Percentiles rank a stretch among this genome's conserved stretches.
These are phyloP conservation scores for Strigamia crassipes DNA, from an alignment of 2,888 invertebrate species.

Conservation along the genomic window DNA sequence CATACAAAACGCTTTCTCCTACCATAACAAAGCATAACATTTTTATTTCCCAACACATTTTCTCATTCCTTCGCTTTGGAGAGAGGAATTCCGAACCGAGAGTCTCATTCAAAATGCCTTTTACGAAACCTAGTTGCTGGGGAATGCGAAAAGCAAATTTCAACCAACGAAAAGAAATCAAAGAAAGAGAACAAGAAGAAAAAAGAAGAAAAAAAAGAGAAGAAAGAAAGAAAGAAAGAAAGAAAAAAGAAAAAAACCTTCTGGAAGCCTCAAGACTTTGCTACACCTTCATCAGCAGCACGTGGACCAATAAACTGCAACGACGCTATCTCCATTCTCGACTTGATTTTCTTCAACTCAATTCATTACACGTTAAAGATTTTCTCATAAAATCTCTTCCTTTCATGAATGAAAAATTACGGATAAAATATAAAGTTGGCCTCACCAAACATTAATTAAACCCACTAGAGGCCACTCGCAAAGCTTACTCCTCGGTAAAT, in stretches of 20 bases:
- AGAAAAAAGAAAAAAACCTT: not conserved
- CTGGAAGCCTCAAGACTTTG: conserved; percentile 3
- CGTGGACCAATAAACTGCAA: conserved; percentile 31
- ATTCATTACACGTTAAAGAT: conserved; percentile 13
- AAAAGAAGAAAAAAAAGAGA: not conserved
- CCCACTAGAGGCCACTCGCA: conserved; percentile 18
- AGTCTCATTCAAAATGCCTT: not conserved
- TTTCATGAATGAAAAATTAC: conserved; percentile 6
- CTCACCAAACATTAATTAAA: conserved; percentile 7
- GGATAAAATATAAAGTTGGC: not conserved
- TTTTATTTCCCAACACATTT: conserved; percentile 17
- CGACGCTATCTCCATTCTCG: conserved; percentile 36
- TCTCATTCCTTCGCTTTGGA: not conserved
- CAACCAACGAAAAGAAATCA: conserved; percentile 1
- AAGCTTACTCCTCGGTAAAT: not conserved
- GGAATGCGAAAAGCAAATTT: conserved; percentile 23
- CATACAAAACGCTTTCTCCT: conserved; percentile 19
- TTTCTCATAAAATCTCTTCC: not conserved
- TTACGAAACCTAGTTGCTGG: not conserved
- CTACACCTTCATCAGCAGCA: conserved; percentile 28
- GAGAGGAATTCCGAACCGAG: not conserved
- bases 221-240: not conserved
- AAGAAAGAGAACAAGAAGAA: not conserved
- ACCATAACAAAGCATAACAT: not conserved
- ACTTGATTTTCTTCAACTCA: conserved; percentile 11